phyloP scores from a whole-genome alignment of 2,888 invertebrate genomes.

The Rapana venosa region DNA sequence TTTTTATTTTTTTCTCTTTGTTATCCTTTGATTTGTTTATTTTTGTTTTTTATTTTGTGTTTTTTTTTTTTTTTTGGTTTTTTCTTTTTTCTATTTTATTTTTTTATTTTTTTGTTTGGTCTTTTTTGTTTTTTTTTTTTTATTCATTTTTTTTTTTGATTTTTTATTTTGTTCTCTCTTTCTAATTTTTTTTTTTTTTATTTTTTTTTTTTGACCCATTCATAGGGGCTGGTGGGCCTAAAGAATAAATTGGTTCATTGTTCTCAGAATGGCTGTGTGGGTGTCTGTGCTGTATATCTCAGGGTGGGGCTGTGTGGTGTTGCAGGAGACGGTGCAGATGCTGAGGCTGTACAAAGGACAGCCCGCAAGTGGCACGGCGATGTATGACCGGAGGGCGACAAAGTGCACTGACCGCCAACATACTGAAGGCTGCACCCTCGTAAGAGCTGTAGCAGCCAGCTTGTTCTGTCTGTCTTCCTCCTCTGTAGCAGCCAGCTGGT shows the following conservation, averaged over 20 bases:
- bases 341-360: slow-evolving; percentile 43
- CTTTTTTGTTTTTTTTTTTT: too few species aligned
- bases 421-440: slow-evolving; percentile 9
- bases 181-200: too few species aligned
- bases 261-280: not conserved
- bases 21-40: too few species aligned
- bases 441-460: not conserved
- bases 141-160: too few species aligned
- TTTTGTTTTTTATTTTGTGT: too few species aligned
- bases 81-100: too few species aligned
- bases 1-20: too few species aligned
- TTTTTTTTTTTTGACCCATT: too few species aligned
- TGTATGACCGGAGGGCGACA: slow-evolving; percentile 40
- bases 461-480: not conserved
- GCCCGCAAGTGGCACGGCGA: slow-evolving; percentile 34
- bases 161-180: too few species aligned
- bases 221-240: too few species aligned
- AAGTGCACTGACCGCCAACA: slow-evolving; percentile 19
- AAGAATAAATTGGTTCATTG: not conserved
- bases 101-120: too few species aligned
- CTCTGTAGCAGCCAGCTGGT: not conserved
- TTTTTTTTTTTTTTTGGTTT: too few species aligned
- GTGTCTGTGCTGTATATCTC: not conserved
- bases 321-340: slow-evolving; percentile 43
- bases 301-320: not conserved